Evolutionary conservation across 2,797 vertebrate species (phyloP), one percentile per base, ranked within the genome.

Genomic region (Sebastes steindachneri): DNA sequence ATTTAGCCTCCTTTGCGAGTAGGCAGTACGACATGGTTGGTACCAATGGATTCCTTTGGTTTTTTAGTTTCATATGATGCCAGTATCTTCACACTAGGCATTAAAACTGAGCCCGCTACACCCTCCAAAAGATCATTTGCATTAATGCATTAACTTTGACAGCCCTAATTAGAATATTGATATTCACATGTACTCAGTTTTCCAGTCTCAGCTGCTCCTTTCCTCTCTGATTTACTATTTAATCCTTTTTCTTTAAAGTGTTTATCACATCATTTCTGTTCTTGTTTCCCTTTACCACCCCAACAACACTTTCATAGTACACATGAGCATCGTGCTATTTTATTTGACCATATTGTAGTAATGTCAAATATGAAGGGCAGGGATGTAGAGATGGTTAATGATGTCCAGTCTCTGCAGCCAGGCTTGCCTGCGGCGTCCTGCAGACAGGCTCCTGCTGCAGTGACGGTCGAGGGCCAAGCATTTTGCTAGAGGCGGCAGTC

Each of bases 401-500:
- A 75, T 68, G n/a, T 59, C 19, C 41, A n/a, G 11, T n/a, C 29
- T 19, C 55, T 51, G 68, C 51, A 41, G 69, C 55, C 68, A 41
- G 3, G 19, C 55, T 26, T 2, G 51, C 85, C 81, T 23, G 33
- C 23, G 25, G 73, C 63, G 0, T 21, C 58, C 68, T 51, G 60
- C 57, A 55, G 58, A 48, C 26, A 3, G 10, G 26, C 9, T 51
- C 68, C 28, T 35, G 68, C 75, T 8, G 45, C 53, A 23, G 23
- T 45, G 68, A 75, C 21, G 53, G 71, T 64, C 7, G 29, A 55
- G 11, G 58, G 37, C 23, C 51, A 67, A 57, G 33, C 79, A 10
- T 75, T 83, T 81, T 66, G 77, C 85, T 28, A 0, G 60, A 75
- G 73, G 77, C 80, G 14, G 19, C n/a, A 0, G 23, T 60, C 59